phyloP scores from a whole-genome alignment of 2,797 vertebrate species.

The Prionace glauca region DNA sequence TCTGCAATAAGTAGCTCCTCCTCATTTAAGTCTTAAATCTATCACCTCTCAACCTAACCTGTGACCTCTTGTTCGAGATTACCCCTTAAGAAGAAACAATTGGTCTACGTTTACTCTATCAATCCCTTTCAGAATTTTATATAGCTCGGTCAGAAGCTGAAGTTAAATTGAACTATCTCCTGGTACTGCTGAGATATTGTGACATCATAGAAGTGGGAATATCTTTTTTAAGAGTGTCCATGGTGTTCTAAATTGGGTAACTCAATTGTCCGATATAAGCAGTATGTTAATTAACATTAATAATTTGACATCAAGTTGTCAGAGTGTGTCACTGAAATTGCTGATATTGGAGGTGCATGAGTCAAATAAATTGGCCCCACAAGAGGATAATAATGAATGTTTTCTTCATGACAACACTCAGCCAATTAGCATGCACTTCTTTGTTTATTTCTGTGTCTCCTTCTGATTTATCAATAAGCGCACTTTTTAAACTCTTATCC shows the following conservation, averaged over 20 bases:
- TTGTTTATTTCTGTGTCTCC: slow-evolving; percentile 27
- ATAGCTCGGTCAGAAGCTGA: neutral
- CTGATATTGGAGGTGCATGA: neutral
- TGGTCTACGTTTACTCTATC: no score
- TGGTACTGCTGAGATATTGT: neutral
- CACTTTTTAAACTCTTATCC: slow-evolving; percentile 10
- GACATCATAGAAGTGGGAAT: neutral
- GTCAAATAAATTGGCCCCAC: slow-evolving; percentile 33
- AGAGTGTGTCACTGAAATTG: slow-evolving; percentile 24
- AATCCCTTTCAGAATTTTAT: no score
- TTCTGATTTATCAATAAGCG: slow-evolving; percentile 33
- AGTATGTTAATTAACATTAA: slow-evolving; percentile 21
- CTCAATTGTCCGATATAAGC: slow-evolving; percentile 7
- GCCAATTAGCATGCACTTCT: slow-evolving; percentile 30
- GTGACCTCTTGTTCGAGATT: no score
- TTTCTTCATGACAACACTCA: slow-evolving; percentile 24
- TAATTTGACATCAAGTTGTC: slow-evolving; percentile 33
- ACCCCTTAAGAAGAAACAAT: no score
- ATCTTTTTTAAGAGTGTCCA: neutral
- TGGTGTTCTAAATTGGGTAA: neutral
- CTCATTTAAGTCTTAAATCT: no score
- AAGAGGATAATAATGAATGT: slow-evolving; percentile 32
- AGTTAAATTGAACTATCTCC: neutral
- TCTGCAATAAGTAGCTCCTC: no score
- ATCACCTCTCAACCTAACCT: no score